These are phyloP conservation scores for Valencia hispanica DNA, from an alignment of 2,797 vertebrate species.

Conservation along the genomic window DNA sequence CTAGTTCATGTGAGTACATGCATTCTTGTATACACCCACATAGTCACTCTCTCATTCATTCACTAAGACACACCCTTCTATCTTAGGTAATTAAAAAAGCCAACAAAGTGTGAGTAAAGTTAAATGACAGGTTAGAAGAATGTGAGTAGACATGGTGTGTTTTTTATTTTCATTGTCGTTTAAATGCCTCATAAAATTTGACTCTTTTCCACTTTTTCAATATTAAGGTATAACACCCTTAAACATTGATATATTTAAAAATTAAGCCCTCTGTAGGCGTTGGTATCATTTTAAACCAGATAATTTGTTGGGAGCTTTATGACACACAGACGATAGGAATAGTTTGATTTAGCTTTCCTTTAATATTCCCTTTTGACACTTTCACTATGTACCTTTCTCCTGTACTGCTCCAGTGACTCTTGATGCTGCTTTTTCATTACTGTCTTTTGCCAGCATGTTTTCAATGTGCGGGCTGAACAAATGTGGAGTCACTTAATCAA, in stretches of 20 bases:
- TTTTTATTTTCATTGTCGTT: not conserved
- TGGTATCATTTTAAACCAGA: not conserved
- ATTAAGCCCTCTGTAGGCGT: not conserved
- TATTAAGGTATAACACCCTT: too few relatives aligned
- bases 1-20: not conserved
- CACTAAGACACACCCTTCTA: conserved; percentile 13
- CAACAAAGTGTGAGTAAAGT: not conserved
- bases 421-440: conserved; percentile 7
- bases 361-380: conserved; percentile 4
- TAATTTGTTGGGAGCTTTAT: not conserved
- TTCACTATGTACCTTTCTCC: not conserved
- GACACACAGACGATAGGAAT: not conserved
- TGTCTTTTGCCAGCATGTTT: conserved; percentile 40
- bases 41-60: conserved; percentile 9
- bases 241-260: not conserved
- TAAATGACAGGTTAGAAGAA: conserved; percentile 4
- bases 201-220: not conserved
- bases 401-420: not conserved
- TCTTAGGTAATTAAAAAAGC: not conserved
- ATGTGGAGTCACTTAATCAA: conserved; percentile 19
- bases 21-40: not conserved
- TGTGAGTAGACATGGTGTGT: not conserved
- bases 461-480: conserved; percentile 43
- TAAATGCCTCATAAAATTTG: not conserved
- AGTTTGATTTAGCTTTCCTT: not conserved